Conservation (phyloP, 2,888 invertebrate genomes). For the Oscheius onirici region DNA sequence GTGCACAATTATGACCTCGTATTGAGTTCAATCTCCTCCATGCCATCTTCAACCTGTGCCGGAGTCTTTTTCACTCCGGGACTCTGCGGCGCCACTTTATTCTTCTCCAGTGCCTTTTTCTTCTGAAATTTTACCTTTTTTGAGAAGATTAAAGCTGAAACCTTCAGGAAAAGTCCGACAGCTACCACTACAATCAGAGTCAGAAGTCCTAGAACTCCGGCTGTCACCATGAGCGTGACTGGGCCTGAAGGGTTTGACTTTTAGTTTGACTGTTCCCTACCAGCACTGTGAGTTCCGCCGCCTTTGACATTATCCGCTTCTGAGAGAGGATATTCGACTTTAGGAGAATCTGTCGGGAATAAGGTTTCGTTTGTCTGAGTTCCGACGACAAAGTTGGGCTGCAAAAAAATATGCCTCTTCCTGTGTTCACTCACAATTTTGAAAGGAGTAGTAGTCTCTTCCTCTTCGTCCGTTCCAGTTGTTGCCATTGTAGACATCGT, state of each 20-base stretch:
- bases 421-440: conserved; percentile 49
- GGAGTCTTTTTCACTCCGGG: not conserved
- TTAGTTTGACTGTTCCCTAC: too few relatives aligned
- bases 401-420: too few relatives aligned
- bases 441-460: conserved; percentile 50
- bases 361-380: conserved; percentile 50
- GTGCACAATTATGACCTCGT: conserved; percentile 20
- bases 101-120: conserved; percentile 4
- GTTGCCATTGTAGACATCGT: conserved; percentile 50
- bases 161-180: conserved; percentile 53
- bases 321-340: conserved; percentile 42
- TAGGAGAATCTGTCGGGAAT: conserved; percentile 33
- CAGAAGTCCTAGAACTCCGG: conserved; percentile 47
- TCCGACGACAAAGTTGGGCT: conserved; percentile 58
- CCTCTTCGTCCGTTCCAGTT: conserved; percentile 34
- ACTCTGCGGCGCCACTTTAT: conserved; percentile 16
- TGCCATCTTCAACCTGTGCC: conserved; percentile 49
- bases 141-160: not conserved
- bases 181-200: conserved; percentile 50
- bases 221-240: conserved; percentile 41
- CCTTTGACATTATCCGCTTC: conserved; percentile 49
- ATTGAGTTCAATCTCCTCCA: conserved; percentile 61
- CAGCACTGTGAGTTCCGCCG: conserved; percentile 27
- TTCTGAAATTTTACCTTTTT: conserved; percentile 4
- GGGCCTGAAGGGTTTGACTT: conserved; percentile 20